Conservation (phyloP, 2,113 vertebrate species). For the Vidua chalybeata region DNA sequence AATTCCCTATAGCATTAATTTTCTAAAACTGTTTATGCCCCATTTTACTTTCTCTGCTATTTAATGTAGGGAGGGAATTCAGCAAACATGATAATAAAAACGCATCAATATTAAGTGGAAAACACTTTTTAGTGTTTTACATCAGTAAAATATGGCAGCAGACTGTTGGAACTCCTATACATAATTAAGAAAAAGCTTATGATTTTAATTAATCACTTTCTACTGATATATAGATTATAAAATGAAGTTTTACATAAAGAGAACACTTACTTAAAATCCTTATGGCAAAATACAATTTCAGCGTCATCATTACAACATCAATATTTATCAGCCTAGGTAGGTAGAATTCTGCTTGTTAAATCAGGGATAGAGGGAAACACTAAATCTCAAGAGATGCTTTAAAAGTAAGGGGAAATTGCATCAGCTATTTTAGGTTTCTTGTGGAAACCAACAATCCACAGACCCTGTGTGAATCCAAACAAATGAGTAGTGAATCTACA, state of each 20-base stretch:
- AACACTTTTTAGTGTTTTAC: background rate
- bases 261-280: constrained; percentile 1
- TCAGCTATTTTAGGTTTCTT: background rate
- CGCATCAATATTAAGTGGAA: background rate
- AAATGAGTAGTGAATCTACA: background rate
- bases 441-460: background rate
- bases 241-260: background rate
- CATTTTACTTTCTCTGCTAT: constrained; percentile 5
- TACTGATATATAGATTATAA: background rate
- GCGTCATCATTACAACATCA: background rate
- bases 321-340: background rate
- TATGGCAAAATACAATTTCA: background rate
- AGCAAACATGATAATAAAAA: background rate
- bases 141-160: background rate
- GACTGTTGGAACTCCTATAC: background rate
- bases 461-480: background rate
- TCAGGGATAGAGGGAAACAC: background rate
- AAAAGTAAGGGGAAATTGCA: background rate
- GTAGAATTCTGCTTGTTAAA: background rate
- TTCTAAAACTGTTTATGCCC: constrained; percentile 8
- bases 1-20: constrained; percentile 49
- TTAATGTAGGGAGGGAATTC: background rate
- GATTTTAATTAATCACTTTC: background rate
- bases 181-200: constrained; percentile 17
- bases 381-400: background rate